A percentile compares a stretch with the other conserved stretches of the same genome.
Evolutionary conservation across 2,888 invertebrate species (phyloP).

Genomic region (Lasioglossum malachurum): DNA sequence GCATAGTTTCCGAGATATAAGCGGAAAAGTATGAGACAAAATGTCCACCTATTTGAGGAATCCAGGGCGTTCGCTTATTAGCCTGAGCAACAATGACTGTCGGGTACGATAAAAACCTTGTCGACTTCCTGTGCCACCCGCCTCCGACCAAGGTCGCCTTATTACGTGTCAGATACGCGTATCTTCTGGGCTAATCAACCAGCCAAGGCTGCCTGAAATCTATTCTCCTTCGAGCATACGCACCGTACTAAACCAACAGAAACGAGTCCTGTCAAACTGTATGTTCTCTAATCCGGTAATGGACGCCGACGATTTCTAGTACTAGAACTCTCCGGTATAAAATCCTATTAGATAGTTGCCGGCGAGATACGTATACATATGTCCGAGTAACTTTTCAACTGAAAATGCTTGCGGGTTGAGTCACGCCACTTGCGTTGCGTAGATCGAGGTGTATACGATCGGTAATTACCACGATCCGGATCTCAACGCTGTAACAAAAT

Average conservation of each 20-base stretch:
- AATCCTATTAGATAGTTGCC: not conserved
- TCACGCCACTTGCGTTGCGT: constrained; percentile 31
- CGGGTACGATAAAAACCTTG: constrained; percentile 82
- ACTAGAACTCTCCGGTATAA: not conserved
- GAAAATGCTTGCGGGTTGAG: constrained; percentile 39
- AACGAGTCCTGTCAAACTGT: not conserved
- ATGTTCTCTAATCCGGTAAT: not conserved
- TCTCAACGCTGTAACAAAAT: constrained; percentile 26
- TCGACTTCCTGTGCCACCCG: constrained; percentile 84
- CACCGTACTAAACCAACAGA: not conserved
- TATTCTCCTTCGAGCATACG: constrained; percentile 2
- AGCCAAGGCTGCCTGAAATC: constrained; percentile 66
- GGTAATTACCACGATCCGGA: constrained; percentile 40
- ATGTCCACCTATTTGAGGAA: not conserved
- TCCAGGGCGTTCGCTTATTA: constrained; percentile 53
- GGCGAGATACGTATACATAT: not conserved
- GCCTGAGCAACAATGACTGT: constrained; percentile 59
- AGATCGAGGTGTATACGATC: constrained; percentile 18
- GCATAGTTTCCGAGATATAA: too few species aligned
- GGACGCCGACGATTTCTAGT: not conserved
- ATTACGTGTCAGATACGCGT: constrained; percentile 76
- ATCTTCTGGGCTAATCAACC: constrained; percentile 77
- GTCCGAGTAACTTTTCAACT: constrained; percentile 27
- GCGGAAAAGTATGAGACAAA: too few species aligned
- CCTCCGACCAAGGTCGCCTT: constrained; percentile 81